These are phyloP conservation scores for Menidia menidia DNA, from an alignment of 2,797 vertebrate genomes.

Conservation along the genomic window DNA sequence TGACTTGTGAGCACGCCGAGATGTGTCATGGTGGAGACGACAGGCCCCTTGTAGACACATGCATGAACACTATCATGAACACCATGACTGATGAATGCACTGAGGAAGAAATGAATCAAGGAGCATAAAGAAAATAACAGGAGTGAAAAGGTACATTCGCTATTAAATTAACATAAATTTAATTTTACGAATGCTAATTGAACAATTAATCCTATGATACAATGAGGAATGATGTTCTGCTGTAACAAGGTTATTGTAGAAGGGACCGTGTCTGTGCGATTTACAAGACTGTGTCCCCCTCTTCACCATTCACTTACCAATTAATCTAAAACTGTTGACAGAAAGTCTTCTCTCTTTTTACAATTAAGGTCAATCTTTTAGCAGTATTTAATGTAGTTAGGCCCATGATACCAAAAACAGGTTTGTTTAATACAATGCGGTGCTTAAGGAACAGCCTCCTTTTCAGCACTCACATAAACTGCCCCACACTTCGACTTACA, in stretches of 20 bases:
- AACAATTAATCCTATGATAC: slow-evolving; percentile 1
- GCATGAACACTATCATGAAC: slow-evolving; percentile 31
- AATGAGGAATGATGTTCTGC: slow-evolving; percentile 23
- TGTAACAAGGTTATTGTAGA: slow-evolving; percentile 7
- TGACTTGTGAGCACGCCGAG: slow-evolving; percentile 27
- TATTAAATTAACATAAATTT: not conserved
- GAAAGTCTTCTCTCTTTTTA: slow-evolving; percentile 41
- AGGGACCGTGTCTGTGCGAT: slow-evolving; percentile 15
- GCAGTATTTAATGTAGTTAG: slow-evolving; percentile 59
- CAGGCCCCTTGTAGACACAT: slow-evolving; percentile 9
- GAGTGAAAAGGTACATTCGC: slow-evolving; percentile 18
- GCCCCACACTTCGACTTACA: slow-evolving; percentile 42
- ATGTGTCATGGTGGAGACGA: slow-evolving; percentile 21
- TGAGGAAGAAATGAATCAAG: slow-evolving; percentile 12
- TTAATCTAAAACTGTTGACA: slow-evolving; percentile 51
- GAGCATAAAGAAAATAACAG: not conserved
- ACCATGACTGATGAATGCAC: slow-evolving; percentile 17
- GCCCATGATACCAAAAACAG: slow-evolving; percentile 32
- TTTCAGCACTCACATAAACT: slow-evolving; percentile 25
- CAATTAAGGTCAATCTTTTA: slow-evolving; percentile 18
- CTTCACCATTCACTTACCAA: slow-evolving; percentile 14
- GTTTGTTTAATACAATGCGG: slow-evolving; percentile 17
- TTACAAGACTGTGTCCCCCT: slow-evolving; percentile 28
- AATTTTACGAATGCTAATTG: not conserved
- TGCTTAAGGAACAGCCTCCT: slow-evolving; percentile 9